These are phyloP conservation scores for Pocillopora meandrina DNA, from an alignment of 92 coral and sea anemone species.

Conservation along the genomic window DNA sequence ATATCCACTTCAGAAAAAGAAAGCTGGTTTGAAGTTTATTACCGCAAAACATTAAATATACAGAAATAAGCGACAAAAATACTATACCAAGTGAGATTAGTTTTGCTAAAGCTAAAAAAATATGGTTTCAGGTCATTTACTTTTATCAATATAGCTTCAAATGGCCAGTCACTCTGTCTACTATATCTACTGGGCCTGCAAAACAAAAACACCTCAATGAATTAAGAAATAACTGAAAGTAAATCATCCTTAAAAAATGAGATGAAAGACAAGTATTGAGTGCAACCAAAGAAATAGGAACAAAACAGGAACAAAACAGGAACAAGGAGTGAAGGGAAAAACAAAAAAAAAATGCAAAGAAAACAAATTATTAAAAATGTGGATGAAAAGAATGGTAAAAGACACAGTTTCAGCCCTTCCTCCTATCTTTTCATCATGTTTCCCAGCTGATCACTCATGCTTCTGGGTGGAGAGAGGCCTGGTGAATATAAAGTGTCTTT, in stretches of 20 bases:
- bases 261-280: conserved; percentile 27
- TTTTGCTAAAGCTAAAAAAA: not conserved
- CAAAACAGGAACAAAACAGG: too few relatives aligned
- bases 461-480: not conserved
- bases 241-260: not conserved
- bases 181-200: conserved; percentile 80
- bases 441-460: too few relatives aligned
- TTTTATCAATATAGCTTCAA: conserved; percentile 74
- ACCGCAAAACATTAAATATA: not conserved
- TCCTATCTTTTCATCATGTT: too few relatives aligned
- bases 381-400: too few relatives aligned
- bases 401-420: too few relatives aligned
- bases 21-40: not conserved
- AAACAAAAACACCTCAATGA: not conserved
- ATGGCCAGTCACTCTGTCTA: conserved; percentile 95
- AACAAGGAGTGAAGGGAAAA: too few relatives aligned
- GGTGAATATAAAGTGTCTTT: not conserved
- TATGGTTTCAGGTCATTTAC: not conserved
- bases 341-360: too few relatives aligned
- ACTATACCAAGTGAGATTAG: not conserved
- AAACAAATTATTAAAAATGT: too few relatives aligned
- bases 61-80: not conserved
- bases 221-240: not conserved
- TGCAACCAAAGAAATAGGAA: not conserved
- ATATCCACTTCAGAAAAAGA: too few relatives aligned